These are phyloP conservation scores for Corythornis leucogaster DNA, from an alignment of 2,797 vertebrate genomes.

Conservation along the genomic window DNA sequence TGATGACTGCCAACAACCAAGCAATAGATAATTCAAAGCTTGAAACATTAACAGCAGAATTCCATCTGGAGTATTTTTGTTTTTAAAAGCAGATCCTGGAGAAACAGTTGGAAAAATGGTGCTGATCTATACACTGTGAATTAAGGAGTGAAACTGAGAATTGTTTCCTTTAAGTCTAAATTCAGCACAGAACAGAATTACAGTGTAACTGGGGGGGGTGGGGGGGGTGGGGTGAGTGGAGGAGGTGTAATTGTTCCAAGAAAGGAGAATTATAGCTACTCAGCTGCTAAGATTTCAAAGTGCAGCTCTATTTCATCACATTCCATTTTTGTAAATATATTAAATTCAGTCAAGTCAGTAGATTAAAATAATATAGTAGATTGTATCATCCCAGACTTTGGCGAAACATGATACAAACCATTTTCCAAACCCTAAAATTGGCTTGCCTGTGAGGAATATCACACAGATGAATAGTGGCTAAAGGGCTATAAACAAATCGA, in stretches of 20 bases:
- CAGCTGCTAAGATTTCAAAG: slow-evolving; percentile 7
- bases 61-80: neutral
- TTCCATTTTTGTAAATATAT: slow-evolving; percentile 16
- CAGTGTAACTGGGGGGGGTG: neutral
- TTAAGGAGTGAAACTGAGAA: neutral
- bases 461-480: neutral
- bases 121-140: neutral
- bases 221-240: neutral
- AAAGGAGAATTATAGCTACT: slow-evolving; percentile 18
- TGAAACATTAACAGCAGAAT: neutral
- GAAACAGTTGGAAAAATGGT: neutral
- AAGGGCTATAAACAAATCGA: slow-evolving; percentile 33
- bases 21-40: neutral
- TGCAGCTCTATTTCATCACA: neutral
- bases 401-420: neutral
- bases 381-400: neutral
- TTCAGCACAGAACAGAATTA: slow-evolving; percentile 22
- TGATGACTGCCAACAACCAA: neutral
- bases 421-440: neutral
- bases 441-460: neutral
- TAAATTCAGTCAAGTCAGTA: slow-evolving; percentile 21
- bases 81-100: neutral
- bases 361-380: slow-evolving; percentile 15
- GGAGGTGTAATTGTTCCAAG: slow-evolving; percentile 33
- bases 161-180: slow-evolving; percentile 31